Base-by-base conservation (phyloP, 1,140 invertebrate genomes). In the Drosophila ogumai region DNA sequence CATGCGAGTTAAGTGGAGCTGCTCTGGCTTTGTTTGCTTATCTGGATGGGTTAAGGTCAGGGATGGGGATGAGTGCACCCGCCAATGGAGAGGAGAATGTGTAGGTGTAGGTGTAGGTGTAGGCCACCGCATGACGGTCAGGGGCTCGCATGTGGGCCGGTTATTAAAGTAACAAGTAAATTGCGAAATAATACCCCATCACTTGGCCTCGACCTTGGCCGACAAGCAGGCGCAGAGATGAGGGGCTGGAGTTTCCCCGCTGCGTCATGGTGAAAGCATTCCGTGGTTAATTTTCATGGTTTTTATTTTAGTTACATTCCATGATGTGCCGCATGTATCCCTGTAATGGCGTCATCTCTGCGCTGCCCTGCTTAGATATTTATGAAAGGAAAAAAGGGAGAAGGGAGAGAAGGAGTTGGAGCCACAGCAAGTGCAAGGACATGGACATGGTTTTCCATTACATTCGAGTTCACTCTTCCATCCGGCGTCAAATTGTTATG, bases 81-180 rank as follows among this genome's bases (percentile, higher is more conserved):
- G 17, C 46, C 38, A 54, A 54, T 65, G 38, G 31, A 31, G 38
- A 36, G 41, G 32, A 40, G 15, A 10, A 12, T 25, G 17, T 19
- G 50, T 47, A 31, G 40, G 17, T 46, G 64, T 64, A 28, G 25
- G 25, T 28, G 65, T 12, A 31, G 41, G 17, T 64, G 64, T 47
- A 44, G 59, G 36, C 17, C 13, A 13, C 17, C n/a, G 28, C n/a
- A 50, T 49, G 59, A 32, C 38, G 67, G 61, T 67, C 61, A 22
- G 61, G 65, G 52, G 68, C 22, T 72, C 36, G 69, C 69, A 73
- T 73, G 69, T 73, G 67, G 69, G 69, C 10, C 55, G 71, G 64
- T 69, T 71, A 40, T 79, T 75, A 82, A 72, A 84, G 61, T 80
- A 66, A 65, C 54, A 75, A 67, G 56, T 72, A 84, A 85, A 82